Base-by-base conservation (phyloP, 2,113 vertebrate genomes). In the Junco hyemalis region DNA sequence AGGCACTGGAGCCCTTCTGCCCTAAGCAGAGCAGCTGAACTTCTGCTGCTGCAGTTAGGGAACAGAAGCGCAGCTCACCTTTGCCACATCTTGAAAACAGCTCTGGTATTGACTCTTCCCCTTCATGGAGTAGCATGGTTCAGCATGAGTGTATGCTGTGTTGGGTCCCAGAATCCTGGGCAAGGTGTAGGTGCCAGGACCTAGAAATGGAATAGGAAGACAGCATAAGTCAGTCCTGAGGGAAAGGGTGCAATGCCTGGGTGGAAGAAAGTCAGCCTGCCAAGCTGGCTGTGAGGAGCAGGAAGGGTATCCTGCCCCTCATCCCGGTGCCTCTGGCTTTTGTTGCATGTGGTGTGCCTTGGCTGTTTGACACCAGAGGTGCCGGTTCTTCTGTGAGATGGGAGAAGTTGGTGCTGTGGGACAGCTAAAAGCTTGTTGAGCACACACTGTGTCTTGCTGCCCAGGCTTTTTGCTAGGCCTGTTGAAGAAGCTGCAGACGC, bases 271-370 rank as follows among this genome's bases (percentile, higher is more conserved):
- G 35, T 31, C 45, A 47, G 45, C 24, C 45, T 78, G 24, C 24
- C 11, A 36, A 65, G 21, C 5, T 2, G 8, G 21, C 14, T 35
- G 25, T 19, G 29, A 51, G 17, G 51, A 91, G 44, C 26, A 29
- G 33, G 23, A 77, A 40, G 5, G 12, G 11, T 24, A 23, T 63
- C 63, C 12, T 61, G 47, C 22, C 18, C 54, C 29, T 61, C 35
- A 21, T 64, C 31, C 50, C 53, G 14, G 7, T 24, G n/a, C 15
- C 29, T 68, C 33, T 21, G n/a, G 8, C 24, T 45, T 25, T 9
- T 68, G 13, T 29, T 21, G 6, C 40, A 19, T 3, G 2, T 11
- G 21, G 7, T 54, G 11, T n/a, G 36, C 2, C 0, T 14, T 3
- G 9, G 29, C 45, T 40, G 38, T 31, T 47, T 2, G 15, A n/a